phyloP scores from a whole-genome alignment of 2,888 invertebrate species.

The Ophion ellenae region DNA sequence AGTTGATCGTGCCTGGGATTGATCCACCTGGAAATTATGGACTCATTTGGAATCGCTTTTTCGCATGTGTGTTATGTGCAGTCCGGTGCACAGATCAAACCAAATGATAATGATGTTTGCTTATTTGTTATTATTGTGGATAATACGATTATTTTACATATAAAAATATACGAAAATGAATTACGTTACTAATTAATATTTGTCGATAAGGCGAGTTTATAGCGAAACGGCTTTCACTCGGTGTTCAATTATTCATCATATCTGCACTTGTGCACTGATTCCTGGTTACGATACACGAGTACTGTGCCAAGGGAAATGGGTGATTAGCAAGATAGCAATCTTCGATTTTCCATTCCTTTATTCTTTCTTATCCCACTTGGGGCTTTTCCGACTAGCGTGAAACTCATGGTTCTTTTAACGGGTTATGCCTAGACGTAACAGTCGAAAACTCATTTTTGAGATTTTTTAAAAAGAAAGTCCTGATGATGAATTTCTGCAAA shows the following conservation, averaged over 20 bases:
- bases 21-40: too few species aligned
- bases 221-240: slow-evolving; percentile 55
- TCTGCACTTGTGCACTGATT: slow-evolving; percentile 31
- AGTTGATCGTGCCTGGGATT: too few species aligned
- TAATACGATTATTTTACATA: neutral
- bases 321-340: slow-evolving; percentile 40
- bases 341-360: slow-evolving; percentile 20
- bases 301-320: neutral
- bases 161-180: neutral
- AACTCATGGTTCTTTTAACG: neutral
- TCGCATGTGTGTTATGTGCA: neutral
- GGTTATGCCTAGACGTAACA: too few species aligned
- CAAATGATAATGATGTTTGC: neutral
- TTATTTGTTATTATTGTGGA: neutral
- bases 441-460: too few species aligned
- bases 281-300: slow-evolving; percentile 26
- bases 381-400: neutral
- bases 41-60: too few species aligned
- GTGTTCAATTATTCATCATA: slow-evolving; percentile 18
- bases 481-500: too few species aligned
- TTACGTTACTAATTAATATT: neutral
- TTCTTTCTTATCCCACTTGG: neutral
- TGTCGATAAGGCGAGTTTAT: slow-evolving; percentile 21
- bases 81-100: neutral
- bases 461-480: too few species aligned